Evolutionary conservation across 2,113 vertebrate genomes (phyloP), one percentile per base, ranked within the genome.

Genomic region (Pseudopodoces humilis): DNA sequence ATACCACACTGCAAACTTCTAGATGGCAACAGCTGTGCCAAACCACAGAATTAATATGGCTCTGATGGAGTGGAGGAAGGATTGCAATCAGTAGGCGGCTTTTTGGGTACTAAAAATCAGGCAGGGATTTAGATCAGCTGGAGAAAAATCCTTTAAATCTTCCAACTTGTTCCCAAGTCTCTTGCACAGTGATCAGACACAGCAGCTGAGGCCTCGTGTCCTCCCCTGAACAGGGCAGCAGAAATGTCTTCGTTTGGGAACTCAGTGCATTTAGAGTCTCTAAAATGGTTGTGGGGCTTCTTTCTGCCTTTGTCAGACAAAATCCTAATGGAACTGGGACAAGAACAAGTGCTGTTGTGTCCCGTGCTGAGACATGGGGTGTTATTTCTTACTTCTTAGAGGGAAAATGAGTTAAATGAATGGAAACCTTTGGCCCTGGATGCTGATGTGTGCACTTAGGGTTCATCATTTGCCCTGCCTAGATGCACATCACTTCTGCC

Each of bases 401-500:
- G n/a, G 53, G 35, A 89, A 87, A 85, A 91, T 68, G 15, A 71
- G 78, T 58, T 25, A 56, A 93, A 68, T n/a, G 70, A 75, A 83
- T 83, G 94, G 92, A 80, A 95, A 95, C 67, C 82, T 92, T 47
- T 65, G 84, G 85, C 67, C 75, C 62, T 46, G 46, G 55, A 82
- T 76, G 58, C 86, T 91, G 74, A 49, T 89, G 49, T 21, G 18
- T 82, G 92, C 77, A 84, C 76, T 88, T 33, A 82, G 74, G 70
- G 82, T 90, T 94, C 94, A 82, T 69, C 84, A 52, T 85, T 46
- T 91, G 91, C 90, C 80, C 77, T 93, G 94, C 68, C 44, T 52
- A 70, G 65, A 92, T 86, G 86, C 92, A 81, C 89, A 87, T 77
- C 79, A 53, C 46, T 89, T 86, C 90, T 96, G 92, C 75, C 82